These are phyloP conservation scores for Himalopsyche kuldschensis DNA, from an alignment of 2,888 invertebrate species.

Conservation along the genomic window DNA sequence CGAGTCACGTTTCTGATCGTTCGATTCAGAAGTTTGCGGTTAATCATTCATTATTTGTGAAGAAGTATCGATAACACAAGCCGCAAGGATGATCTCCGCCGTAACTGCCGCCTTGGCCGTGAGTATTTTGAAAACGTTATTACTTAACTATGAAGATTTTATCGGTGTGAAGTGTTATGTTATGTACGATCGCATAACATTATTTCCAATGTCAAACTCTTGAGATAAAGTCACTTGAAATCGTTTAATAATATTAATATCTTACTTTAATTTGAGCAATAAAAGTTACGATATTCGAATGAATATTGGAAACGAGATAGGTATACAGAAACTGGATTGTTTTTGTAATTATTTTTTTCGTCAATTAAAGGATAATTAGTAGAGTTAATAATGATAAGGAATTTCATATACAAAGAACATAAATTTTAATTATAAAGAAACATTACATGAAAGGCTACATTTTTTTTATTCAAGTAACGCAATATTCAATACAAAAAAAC, in stretches of 20 bases:
- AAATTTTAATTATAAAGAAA: no score
- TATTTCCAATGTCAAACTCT: neutral
- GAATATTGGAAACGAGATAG: no score
- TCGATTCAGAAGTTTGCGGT: constrained; percentile 2
- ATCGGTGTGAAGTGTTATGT: neutral
- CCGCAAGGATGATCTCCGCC: neutral
- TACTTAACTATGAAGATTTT: neutral
- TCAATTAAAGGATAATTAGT: no score
- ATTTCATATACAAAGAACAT: no score
- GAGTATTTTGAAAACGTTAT: constrained; percentile 35
- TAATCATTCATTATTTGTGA: neutral
- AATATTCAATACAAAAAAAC: no score
- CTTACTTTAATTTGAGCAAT: no score
- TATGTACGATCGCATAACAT: neutral
- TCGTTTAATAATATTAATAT: neutral
- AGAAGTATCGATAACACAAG: neutral
- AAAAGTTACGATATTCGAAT: no score
- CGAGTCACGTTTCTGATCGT: neutral
- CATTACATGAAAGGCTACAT: no score
- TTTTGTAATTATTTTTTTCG: no score
- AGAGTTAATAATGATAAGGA: no score
- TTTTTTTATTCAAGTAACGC: no score
- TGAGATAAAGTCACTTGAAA: neutral
- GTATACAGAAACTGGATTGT: no score
- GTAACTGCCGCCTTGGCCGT: constrained; percentile 7